Evolutionary conservation across 2,888 invertebrate species (phyloP).

Genomic region (Chrysolina haemoptera): DNA sequence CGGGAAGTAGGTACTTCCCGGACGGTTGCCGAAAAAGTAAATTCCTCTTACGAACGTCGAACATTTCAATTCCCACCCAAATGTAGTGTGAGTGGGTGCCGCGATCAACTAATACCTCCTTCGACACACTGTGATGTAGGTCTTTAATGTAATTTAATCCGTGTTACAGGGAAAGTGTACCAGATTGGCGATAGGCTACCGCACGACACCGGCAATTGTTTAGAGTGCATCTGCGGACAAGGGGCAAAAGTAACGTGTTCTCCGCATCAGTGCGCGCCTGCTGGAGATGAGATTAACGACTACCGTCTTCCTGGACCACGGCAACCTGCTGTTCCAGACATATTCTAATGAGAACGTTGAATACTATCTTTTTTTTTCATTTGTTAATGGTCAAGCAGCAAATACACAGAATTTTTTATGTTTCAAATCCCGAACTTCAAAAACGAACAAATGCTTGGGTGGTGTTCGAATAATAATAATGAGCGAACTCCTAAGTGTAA

Average conservation of each 20-base stretch:
- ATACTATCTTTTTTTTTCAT: background rate
- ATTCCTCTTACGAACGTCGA: too few relatives aligned
- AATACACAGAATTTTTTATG: background rate
- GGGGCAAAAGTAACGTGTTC: slow-evolving; percentile 71
- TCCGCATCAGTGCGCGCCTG: slow-evolving; percentile 68
- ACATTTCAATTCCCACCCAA: background rate
- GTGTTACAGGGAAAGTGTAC: slow-evolving; percentile 74
- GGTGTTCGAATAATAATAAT: too few relatives aligned
- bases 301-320: slow-evolving; percentile 66
- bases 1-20: too few relatives aligned
- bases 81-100: background rate
- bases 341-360: slow-evolving; percentile 50
- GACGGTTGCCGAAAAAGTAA: too few relatives aligned
- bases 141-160: slow-evolving; percentile 8
- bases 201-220: slow-evolving; percentile 80
- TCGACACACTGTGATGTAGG: background rate
- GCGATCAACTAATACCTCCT: background rate
- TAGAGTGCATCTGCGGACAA: slow-evolving; percentile 78
- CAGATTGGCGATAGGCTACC: slow-evolving; percentile 78
- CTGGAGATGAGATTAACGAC: slow-evolving; percentile 67
- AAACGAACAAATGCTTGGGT: too few relatives aligned
- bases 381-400: slow-evolving; percentile 6
- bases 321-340: slow-evolving; percentile 52
- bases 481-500: too few relatives aligned
- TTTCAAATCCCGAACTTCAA: background rate